Evolutionary conservation across 1,140 invertebrate genomes (phyloP), one percentile per base, ranked within the genome.

Genomic region (Plodia interpunctella): DNA sequence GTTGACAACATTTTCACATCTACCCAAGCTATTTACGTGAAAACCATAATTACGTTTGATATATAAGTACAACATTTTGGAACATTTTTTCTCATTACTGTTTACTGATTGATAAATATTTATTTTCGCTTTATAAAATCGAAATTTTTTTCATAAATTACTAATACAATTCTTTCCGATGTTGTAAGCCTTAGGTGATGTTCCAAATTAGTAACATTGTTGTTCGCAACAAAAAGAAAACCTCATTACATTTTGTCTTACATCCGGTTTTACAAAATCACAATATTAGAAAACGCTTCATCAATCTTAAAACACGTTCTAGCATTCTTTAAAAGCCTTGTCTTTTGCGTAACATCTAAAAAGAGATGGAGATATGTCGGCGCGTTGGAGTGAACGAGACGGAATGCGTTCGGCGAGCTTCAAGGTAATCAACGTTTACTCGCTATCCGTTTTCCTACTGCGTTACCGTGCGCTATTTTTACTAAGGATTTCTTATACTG

Each of bases 381-480:
- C 10, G 21, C 51, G 19, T 25, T 25, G 17, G 21, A 25, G 51
- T 6, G 51, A 53, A 15, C 21, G 51, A 53, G 51, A 53, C 20
- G 51, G 20, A 10, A 25, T 25, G 21, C 51, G 51, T 53, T 53
- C 51, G 51, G 51, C 51, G 51, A 25, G 51, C 21, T 20, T 53
- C 51, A 53, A 53, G 51, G 51, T 25, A 53, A 53, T 53, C 51
- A 53, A 53, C 51, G 51, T 53, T 53, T 53, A 53, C 51, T 53
- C n/a, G 17, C 51, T 53, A 53, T 53, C 51, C 51, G 51, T 53
- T 53, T 53, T 53, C 51, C 51, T 25, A 53, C 19, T 53, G 51
- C 20, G 51, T 25, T 25, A 53, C 51, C 13, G 51, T 53, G 51
- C 21, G 51, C 21, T 15, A 20, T 53, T 53, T 53, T 20, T 25